Conservation (phyloP, 2,113 vertebrate genomes). For the Hepsetus odoe region DNA sequence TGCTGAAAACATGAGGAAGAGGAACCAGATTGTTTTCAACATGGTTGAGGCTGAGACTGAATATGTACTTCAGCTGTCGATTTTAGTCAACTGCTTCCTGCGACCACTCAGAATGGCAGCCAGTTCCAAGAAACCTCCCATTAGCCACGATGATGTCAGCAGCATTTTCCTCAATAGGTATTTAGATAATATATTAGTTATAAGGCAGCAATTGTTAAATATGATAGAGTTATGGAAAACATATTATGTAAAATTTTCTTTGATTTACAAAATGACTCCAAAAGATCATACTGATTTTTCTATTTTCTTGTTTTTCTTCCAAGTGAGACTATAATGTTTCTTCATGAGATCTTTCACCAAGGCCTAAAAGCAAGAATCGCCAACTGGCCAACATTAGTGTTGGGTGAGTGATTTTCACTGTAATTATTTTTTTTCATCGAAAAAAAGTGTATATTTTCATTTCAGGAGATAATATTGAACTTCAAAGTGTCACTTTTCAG, state of each 20-base stretch:
- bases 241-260: too few species aligned
- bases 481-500: slow-evolving; percentile 68
- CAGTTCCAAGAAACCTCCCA: slow-evolving; percentile 96
- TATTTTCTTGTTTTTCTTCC: slow-evolving; percentile 37
- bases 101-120: slow-evolving; percentile 94
- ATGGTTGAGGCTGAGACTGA: slow-evolving; percentile 97
- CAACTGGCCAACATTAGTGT: slow-evolving; percentile 95
- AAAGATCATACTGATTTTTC: not conserved
- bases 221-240: not conserved
- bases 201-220: not conserved
- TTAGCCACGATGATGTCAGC: slow-evolving; percentile 94
- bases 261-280: too few species aligned
- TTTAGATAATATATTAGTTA: not conserved
- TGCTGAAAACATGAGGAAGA: slow-evolving; percentile 97
- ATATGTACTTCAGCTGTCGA: slow-evolving; percentile 93
- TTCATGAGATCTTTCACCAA: slow-evolving; percentile 99
- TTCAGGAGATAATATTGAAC: too few species aligned
- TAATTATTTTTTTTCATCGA: not conserved
- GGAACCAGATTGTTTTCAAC: slow-evolving; percentile 97
- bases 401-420: slow-evolving; percentile 80
- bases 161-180: slow-evolving; percentile 93
- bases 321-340: slow-evolving; percentile 99
- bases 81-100: slow-evolving; percentile 95
- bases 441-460: not conserved
- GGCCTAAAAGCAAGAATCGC: slow-evolving; percentile 94